Conservation (phyloP, 2,888 invertebrate genomes). For the Lucinisca nassula region DNA sequence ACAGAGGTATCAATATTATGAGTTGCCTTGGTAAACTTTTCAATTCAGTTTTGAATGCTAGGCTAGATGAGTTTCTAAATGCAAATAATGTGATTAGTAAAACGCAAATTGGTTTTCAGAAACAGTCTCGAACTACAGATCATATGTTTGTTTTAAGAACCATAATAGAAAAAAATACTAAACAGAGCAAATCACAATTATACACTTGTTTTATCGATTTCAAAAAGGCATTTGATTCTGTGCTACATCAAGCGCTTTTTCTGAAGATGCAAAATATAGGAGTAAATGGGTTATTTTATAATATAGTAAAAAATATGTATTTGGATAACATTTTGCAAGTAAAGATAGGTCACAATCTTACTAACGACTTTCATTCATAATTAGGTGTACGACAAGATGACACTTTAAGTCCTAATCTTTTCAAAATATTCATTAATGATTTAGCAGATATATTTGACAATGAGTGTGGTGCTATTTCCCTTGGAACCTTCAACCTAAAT, state of each 20-base stretch:
- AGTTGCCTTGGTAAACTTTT: background rate
- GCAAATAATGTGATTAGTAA: background rate
- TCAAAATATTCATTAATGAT: too few species aligned
- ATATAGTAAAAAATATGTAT: background rate
- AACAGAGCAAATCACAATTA: background rate
- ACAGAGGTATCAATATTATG: constrained; percentile 1
- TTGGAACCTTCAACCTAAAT: too few species aligned
- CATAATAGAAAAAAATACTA: background rate
- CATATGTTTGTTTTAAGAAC: background rate
- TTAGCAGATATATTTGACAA: too few species aligned
- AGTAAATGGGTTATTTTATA: background rate
- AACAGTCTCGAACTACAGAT: background rate
- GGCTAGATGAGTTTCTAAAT: background rate
- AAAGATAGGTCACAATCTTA: background rate
- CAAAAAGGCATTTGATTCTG: background rate
- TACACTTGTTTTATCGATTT: too few species aligned
- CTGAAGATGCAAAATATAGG: background rate
- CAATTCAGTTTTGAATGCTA: background rate
- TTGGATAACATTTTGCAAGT: background rate
- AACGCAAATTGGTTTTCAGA: too few species aligned
- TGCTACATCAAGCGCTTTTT: background rate
- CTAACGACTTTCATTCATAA: background rate
- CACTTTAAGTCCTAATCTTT: background rate
- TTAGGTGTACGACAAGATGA: background rate
- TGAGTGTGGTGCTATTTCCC: too few species aligned